phyloP scores from a whole-genome alignment of 2,797 vertebrate genomes.

The Notolepis coatsorum region DNA sequence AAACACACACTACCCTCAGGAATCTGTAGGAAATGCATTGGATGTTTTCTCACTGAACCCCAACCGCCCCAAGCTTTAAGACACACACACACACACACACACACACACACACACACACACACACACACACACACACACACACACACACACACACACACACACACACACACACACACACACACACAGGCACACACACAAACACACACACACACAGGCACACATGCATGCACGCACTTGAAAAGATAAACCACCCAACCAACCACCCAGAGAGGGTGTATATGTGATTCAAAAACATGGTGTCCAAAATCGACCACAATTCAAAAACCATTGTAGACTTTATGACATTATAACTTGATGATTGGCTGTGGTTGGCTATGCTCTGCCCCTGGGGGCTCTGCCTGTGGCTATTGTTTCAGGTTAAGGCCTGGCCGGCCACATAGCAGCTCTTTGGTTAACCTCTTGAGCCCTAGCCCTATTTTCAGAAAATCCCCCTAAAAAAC shows the following conservation, averaged over 20 bases:
- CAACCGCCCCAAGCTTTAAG: slow-evolving; percentile 30
- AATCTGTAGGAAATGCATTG: slow-evolving; percentile 76
- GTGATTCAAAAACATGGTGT: slow-evolving; percentile 40
- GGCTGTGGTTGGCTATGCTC: slow-evolving; percentile 3
- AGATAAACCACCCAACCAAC: slow-evolving; percentile 46
- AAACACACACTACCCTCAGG: slow-evolving; percentile 55
- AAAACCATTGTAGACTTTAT: slow-evolving; percentile 13
- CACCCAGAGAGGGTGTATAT: slow-evolving; percentile 44
- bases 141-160: slow-evolving; percentile 17
- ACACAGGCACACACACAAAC: slow-evolving; percentile 2
- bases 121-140: slow-evolving; percentile 12
- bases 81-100: slow-evolving; percentile 23
- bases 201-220: slow-evolving; percentile 7
- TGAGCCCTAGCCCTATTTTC: too few species aligned
- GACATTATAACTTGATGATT: slow-evolving; percentile 10
- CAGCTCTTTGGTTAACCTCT: too few species aligned
- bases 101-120: slow-evolving; percentile 14
- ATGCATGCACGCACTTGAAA: neutral
- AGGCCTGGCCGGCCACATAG: neutral
- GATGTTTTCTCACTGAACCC: slow-evolving; percentile 70
- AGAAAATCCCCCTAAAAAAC: too few species aligned
- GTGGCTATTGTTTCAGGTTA: slow-evolving; percentile 15
- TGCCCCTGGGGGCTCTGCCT: slow-evolving; percentile 29
- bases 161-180: slow-evolving; percentile 23
- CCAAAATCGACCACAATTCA: slow-evolving; percentile 48